phyloP scores from a whole-genome alignment of 2,113 vertebrate genomes.

The Thunnus thynnus region DNA sequence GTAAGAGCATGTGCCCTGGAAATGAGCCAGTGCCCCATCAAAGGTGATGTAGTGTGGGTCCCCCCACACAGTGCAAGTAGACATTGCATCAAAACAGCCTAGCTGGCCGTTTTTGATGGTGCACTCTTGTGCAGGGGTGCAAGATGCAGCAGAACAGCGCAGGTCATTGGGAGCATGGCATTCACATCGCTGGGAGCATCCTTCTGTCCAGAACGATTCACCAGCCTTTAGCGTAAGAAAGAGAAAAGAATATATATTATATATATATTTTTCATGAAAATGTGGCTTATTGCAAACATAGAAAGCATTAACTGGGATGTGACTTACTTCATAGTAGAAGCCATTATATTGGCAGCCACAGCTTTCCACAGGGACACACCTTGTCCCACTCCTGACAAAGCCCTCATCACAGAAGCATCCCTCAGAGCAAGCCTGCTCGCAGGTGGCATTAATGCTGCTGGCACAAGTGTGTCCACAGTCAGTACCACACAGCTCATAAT shows the following conservation, averaged over 20 bases:
- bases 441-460: constrained; percentile 53
- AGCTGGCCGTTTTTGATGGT: constrained; percentile 54
- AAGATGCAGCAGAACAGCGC: constrained; percentile 50
- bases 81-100: constrained; percentile 66
- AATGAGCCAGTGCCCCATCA: constrained; percentile 84
- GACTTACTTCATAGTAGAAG: constrained; percentile 72
- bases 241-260: neutral
- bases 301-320: too few relatives aligned
- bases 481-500: constrained; percentile 76
- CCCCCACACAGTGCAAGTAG: constrained; percentile 81
- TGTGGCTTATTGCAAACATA: too few relatives aligned
- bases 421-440: constrained; percentile 74
- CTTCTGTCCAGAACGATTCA: constrained; percentile 71
- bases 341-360: constrained; percentile 83
- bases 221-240: constrained; percentile 56
- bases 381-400: constrained; percentile 75
- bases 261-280: too few relatives aligned
- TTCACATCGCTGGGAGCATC: constrained; percentile 71
- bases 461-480: constrained; percentile 78
- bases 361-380: constrained; percentile 78
- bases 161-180: constrained; percentile 70
- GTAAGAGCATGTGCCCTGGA: constrained; percentile 86
- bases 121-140: constrained; percentile 72
- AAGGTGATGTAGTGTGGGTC: constrained; percentile 87
- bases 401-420: constrained; percentile 81